Base-by-base conservation (phyloP, 2,888 invertebrate species). In the Pammene fasciana region DNA sequence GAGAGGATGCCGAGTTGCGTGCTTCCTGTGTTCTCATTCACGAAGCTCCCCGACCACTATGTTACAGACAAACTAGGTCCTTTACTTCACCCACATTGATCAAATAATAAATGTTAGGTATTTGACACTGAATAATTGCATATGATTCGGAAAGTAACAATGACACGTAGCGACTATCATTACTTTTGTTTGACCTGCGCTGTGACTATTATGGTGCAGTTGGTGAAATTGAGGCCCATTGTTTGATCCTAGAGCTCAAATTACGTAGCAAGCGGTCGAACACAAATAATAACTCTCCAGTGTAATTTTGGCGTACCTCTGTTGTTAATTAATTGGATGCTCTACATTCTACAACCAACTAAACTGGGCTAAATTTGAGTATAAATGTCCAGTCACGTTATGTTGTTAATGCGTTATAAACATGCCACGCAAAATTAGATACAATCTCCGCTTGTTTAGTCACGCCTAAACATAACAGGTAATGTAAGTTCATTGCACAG, bases 1-100 rank as follows among this genome's bases (percentile, higher is more conserved):
- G 78, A 83, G 78, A 80, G 82, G 80, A 82, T 78, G 79, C 41
- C 41, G 50, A 38, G 62, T 38, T 80, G 76, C 78, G 36, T 65
- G 61, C 56, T 70, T 70, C 70, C 70, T 70, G 71, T 54, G 54
- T n/a, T 54, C 54, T 54, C 54, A 54, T 54, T 54, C 54, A 54
- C 34, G n/a, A 54, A 54, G 54, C 54, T 54, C 16, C 34, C 54
- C 34, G 34, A 54, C 54, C 18, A 50, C 26, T 0, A 9, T 5
- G 46, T n/a, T 14, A 38, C 14, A 14, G 8, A 38, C 38, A 56
- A 38, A 38, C 38, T 43, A 11, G 43, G 54, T 4, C 34, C 34
- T 13, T n/a, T 34, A 11, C 13, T 54, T 34, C 26, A 34, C 34
- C 34, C n/a, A 8, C 1, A 14, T 14, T n/a, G 52, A n/a, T 34